Percentiles rank a stretch among this genome's conserved stretches.
phyloP scores from a whole-genome alignment of 2,113 vertebrate genomes.

The Ageneiosus marmoratus region DNA sequence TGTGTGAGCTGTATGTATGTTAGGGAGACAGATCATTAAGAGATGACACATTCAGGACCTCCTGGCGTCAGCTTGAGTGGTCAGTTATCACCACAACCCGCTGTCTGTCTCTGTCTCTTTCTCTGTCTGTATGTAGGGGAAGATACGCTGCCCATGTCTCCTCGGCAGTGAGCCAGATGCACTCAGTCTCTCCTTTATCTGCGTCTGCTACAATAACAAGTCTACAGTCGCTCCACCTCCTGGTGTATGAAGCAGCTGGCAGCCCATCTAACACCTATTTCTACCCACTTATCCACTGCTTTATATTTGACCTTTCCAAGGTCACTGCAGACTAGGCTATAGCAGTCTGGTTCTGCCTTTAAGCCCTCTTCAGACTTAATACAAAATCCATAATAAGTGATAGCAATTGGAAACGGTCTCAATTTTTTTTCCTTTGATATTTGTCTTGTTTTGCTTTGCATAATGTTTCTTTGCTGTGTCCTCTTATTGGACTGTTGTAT shows the following conservation, averaged over 20 bases:
- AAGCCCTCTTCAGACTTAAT: neutral
- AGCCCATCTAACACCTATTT: constrained; percentile 11
- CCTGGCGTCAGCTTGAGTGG: neutral
- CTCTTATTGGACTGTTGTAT: too few species aligned
- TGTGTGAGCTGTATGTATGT: neutral
- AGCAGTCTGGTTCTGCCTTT: neutral
- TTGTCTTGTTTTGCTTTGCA: too few species aligned
- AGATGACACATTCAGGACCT: neutral
- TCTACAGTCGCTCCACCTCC: neutral
- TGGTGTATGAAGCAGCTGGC: constrained; percentile 17
- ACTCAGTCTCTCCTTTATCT: constrained; percentile 17
- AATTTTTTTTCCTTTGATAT: too few species aligned
- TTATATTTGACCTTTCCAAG: neutral
- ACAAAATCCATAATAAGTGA: neutral
- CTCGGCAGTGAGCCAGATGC: constrained; percentile 22
- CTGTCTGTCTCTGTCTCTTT: constrained; percentile 3
- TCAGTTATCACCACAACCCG: constrained; percentile 3
- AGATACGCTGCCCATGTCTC: constrained; percentile 1
- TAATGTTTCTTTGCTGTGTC: too few species aligned
- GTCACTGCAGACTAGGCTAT: neutral
- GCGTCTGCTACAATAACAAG: constrained; percentile 23
- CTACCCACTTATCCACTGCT: neutral
- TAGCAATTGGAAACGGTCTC: too few species aligned
- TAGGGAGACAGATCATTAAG: neutral
- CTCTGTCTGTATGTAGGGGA: neutral